phyloP scores from a whole-genome alignment of 2,113 vertebrate species.

The Toxostoma redivivum region DNA sequence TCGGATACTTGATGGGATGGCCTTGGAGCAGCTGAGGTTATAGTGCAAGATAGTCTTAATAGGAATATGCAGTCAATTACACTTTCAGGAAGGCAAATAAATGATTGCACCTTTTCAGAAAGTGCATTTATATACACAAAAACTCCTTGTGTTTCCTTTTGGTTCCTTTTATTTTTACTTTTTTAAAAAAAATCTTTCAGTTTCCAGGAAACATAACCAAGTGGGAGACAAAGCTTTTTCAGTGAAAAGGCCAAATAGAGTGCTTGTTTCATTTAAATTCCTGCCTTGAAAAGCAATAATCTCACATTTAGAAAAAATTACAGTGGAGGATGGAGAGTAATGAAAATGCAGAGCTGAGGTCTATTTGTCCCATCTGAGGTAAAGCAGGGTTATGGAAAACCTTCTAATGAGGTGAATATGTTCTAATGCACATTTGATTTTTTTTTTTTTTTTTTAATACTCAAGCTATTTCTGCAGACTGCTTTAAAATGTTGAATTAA shows the following conservation, averaged over 20 bases:
- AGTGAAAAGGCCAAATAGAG: conserved; percentile 34
- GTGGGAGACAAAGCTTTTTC: conserved; percentile 27
- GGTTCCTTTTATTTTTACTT: neutral
- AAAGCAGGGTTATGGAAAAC: neutral
- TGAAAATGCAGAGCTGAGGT: neutral
- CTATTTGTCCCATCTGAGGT: neutral
- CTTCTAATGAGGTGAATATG: neutral
- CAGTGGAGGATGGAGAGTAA: neutral
- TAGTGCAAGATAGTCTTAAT: neutral
- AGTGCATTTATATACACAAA: neutral
- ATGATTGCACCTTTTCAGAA: conserved; percentile 45
- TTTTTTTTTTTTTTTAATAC: neutral
- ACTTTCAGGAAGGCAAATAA: conserved; percentile 39
- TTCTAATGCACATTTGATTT: neutral
- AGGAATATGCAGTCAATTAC: conserved; percentile 52
- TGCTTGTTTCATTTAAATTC: conserved; percentile 47
- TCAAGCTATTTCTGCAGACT: neutral
- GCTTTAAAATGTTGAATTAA: conserved; percentile 1
- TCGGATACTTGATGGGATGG: conserved; percentile 53
- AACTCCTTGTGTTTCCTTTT: neutral
- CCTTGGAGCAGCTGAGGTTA: neutral
- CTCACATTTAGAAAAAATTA: conserved; percentile 18
- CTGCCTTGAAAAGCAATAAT: conserved; percentile 37
- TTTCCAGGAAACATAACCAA: conserved; percentile 54
- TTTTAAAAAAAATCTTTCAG: neutral